These are phyloP conservation scores for Mastigias papua DNA, from an alignment of 30 jellyfish, hydroid and myxozoan species.

Conservation along the genomic window DNA sequence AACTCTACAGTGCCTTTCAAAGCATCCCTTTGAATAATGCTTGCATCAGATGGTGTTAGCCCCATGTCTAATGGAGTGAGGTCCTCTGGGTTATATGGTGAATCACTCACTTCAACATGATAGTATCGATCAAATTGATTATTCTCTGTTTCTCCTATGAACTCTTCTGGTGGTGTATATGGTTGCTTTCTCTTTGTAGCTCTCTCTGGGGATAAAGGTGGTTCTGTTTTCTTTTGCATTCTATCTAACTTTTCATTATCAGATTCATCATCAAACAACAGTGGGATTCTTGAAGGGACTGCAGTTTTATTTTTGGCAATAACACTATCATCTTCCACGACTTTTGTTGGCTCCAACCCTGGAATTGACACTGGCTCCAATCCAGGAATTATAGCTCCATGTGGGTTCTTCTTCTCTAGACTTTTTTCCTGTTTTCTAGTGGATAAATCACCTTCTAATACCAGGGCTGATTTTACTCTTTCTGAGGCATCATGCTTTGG, in stretches of 20 bases:
- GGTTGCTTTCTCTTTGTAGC: conserved; percentile 42
- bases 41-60: conserved; percentile 46
- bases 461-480: conserved; percentile 41
- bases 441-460: conserved; percentile 32
- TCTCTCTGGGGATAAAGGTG: conserved; percentile 10
- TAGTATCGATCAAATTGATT: conserved; percentile 43
- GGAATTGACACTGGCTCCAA: conserved; percentile 40
- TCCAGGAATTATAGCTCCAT: conserved; percentile 56
- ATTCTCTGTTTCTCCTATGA: conserved; percentile 43
- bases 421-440: conserved; percentile 16
- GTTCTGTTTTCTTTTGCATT: conserved; percentile 34
- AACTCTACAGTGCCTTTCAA: conserved; percentile 80
- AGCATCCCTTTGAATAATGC: conserved; percentile 66
- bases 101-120: conserved; percentile 77
- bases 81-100: conserved; percentile 94
- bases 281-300: conserved; percentile 33
- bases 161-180: conserved; percentile 63
- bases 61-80: conserved; percentile 73
- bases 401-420: conserved; percentile 2
- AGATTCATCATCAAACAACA: conserved; percentile 54
- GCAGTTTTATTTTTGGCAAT: background rate
- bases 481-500: conserved; percentile 18
- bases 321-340: conserved; percentile 8
- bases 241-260: conserved; percentile 12
- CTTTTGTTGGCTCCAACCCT: conserved; percentile 31